phyloP scores from a whole-genome alignment of 2,797 vertebrate species.

The Eurystomus glaucurus region DNA sequence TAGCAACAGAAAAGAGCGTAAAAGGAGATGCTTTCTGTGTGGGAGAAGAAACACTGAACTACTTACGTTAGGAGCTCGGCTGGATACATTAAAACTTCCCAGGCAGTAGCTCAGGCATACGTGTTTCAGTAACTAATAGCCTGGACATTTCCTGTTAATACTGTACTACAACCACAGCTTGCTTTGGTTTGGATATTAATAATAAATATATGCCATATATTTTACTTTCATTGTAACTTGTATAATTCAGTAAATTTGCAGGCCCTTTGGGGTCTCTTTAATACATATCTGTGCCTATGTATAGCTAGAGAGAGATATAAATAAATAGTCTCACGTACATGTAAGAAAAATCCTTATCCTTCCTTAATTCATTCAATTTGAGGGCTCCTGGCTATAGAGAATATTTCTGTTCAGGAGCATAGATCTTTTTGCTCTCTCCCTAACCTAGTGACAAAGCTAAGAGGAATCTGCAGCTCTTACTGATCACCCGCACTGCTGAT shows the following conservation, averaged over 20 bases:
- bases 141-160: constrained; percentile 72
- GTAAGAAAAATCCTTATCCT: not conserved
- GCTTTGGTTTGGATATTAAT: constrained; percentile 64
- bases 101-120: constrained; percentile 46
- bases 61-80: constrained; percentile 5
- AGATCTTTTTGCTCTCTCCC: not conserved
- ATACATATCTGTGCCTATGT: not conserved
- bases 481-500: not conserved
- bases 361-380: constrained; percentile 27
- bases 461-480: not conserved
- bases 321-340: constrained; percentile 1
- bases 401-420: not conserved
- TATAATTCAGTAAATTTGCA: constrained; percentile 13
- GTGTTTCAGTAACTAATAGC: constrained; percentile 61
- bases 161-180: constrained; percentile 52
- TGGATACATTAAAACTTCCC: constrained; percentile 36
- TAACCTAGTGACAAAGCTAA: not conserved
- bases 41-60: not conserved
- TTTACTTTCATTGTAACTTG: constrained; percentile 56
- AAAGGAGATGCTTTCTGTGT: not conserved
- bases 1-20: not conserved
- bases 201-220: constrained; percentile 60
- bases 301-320: not conserved
- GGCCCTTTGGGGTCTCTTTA: constrained; percentile 11
- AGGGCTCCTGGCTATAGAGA: not conserved